Conservation (phyloP, 2,888 invertebrate genomes). For the Actias luna region DNA sequence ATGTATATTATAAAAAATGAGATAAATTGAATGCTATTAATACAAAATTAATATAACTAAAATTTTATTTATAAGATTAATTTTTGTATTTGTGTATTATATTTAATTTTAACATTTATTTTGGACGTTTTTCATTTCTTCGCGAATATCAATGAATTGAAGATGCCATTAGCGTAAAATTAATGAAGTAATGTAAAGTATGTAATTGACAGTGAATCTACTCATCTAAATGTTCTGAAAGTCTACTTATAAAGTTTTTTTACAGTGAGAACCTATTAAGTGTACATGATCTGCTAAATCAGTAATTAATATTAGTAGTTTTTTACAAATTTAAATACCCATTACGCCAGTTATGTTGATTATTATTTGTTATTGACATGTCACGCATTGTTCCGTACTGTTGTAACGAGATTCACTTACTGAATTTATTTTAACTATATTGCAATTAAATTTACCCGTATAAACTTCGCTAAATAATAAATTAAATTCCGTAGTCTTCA, state of each 20-base stretch:
- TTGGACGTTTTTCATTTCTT: background rate
- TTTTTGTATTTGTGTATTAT: background rate
- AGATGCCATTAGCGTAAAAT: too few species aligned
- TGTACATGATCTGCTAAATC: too few species aligned
- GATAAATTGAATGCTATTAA: background rate
- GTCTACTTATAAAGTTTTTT: too few species aligned
- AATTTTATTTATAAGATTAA: background rate
- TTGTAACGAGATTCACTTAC: background rate
- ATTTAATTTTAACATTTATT: background rate
- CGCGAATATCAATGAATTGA: too few species aligned
- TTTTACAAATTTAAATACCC: background rate
- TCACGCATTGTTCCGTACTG: background rate
- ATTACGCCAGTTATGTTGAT: too few species aligned
- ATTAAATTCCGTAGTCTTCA: background rate
- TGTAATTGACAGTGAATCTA: background rate
- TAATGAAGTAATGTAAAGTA: too few species aligned
- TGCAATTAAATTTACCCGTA: background rate
- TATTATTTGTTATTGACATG: background rate
- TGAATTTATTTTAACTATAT: slow-evolving; percentile 1
- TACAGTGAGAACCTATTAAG: too few species aligned
- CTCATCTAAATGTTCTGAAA: background rate
- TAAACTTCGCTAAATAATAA: background rate
- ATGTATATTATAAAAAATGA: background rate
- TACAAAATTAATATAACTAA: too few species aligned
- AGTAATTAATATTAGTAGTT: background rate